These are phyloP conservation scores for Tetranychus urticae DNA, from an alignment of 1,140 invertebrate genomes.

Conservation along the genomic window DNA sequence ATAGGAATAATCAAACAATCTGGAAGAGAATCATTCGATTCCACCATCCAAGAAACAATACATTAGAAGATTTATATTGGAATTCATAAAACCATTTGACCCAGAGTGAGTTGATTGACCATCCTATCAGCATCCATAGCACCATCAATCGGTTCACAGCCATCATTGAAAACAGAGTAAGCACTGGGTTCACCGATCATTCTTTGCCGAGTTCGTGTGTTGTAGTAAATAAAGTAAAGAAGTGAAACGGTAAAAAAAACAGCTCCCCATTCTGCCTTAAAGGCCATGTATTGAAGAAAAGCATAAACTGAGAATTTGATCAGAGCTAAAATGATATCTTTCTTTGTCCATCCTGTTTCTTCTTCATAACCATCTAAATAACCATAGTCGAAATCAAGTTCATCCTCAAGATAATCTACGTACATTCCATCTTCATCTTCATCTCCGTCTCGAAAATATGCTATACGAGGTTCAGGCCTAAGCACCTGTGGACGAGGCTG, in stretches of 20 bases:
- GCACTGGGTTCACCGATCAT: constrained; percentile 56
- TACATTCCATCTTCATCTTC: too few species aligned
- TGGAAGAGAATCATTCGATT: too few species aligned
- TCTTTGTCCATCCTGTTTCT: neutral
- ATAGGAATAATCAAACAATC: too few species aligned
- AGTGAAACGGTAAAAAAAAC: constrained; percentile 60
- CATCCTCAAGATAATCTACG: too few species aligned
- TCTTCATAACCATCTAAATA: neutral
- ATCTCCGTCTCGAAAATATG: too few species aligned
- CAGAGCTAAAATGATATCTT: neutral
- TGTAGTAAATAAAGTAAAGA: constrained; percentile 54
- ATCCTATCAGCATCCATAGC: constrained; percentile 85
- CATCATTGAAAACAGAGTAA: constrained; percentile 91
- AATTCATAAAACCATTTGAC: constrained; percentile 14
- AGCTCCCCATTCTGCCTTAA: constrained; percentile 63
- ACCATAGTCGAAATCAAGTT: too few species aligned
- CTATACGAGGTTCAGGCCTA: too few species aligned
- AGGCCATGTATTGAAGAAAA: constrained; percentile 9
- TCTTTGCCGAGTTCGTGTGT: constrained; percentile 46
- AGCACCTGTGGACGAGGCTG: too few species aligned
- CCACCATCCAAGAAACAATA: too few species aligned
- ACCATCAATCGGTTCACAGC: constrained; percentile 73
- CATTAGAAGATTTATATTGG: too few species aligned
- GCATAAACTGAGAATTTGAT: constrained; percentile 1
- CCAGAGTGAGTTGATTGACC: constrained; percentile 53